Evolutionary conservation across 2,888 invertebrate species (phyloP).

Genomic region (Lapara coniferarum): DNA sequence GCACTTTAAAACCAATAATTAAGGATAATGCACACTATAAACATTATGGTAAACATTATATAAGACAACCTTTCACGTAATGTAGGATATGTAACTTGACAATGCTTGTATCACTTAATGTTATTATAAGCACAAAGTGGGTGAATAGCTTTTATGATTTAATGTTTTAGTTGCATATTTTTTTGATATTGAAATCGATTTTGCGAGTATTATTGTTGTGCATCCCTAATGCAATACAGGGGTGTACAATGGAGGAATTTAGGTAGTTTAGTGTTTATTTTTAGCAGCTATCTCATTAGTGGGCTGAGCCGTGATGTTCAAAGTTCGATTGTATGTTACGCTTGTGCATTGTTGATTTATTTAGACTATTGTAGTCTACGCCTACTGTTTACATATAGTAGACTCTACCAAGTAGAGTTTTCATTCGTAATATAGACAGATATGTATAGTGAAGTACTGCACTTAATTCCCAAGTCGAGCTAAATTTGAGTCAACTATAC

Average conservation of each 20-base stretch:
- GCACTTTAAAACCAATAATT: background rate
- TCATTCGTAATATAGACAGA: background rate
- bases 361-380: no score
- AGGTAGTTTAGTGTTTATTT: no score
- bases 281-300: no score
- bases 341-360: no score
- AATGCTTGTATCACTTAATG: conserved; percentile 4
- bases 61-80: conserved; percentile 3
- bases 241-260: no score
- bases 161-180: background rate
- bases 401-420: no score
- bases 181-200: no score
- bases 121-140: background rate
- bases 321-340: no score
- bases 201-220: no score
- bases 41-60: background rate
- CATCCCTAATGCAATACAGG: no score
- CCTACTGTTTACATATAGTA: no score
- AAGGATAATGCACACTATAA: background rate
- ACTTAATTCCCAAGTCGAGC: background rate
- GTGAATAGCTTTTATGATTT: background rate
- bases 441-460: background rate
- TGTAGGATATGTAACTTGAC: conserved; percentile 6
- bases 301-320: no score
- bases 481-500: background rate